Evolutionary conservation across 2,113 vertebrate genomes (phyloP), one percentile per base, ranked within the genome.

Genomic region (Cyanoramphus novaezelandiae): DNA sequence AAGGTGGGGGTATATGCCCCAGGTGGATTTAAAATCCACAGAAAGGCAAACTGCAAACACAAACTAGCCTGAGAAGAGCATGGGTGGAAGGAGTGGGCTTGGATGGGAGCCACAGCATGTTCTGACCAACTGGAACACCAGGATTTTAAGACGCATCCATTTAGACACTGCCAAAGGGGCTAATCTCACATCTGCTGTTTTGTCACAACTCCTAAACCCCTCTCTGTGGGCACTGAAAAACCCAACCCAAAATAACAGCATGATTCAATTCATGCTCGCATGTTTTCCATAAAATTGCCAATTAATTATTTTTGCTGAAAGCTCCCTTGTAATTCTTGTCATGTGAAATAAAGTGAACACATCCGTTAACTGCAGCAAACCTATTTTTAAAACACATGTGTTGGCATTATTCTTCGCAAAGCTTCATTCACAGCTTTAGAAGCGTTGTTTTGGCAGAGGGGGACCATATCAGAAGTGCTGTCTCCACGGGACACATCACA

Each of bases 141-240:
- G 52, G 47, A 84, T 93, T 95, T 95, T 39, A 95, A 75, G 96
- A 92, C 0, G 0, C 44, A 87, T 91, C 81, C 91, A 79, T 87
- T 95, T 28, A 91, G 72, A 87, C 39, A 89, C 83, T 91, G 95
- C 80, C 88, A 95, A 95, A 91, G 93, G 86, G 89, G 77, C 94
- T 93, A 95, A 95, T 92, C 83, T 95, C 89, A 79, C 95, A 96
- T 92, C 95, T 95, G 96, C 91, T 95, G 89, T 92, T 95, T 96
- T 96, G 92, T 90, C 85, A 96, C 82, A 93, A 86, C 76, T 96
- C 79, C 82, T 55, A 94, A 94, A 86, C 50, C 87, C 86, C 76
- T 93, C 93, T 96, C 90, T 83, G 90, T 86, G 94, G 87, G 82
- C 92, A 94, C 33, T 52, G 76, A 88, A 39, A 74, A 92, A 68